Conservation (phyloP, 2,797 vertebrate species). For the Pampus argenteus region DNA sequence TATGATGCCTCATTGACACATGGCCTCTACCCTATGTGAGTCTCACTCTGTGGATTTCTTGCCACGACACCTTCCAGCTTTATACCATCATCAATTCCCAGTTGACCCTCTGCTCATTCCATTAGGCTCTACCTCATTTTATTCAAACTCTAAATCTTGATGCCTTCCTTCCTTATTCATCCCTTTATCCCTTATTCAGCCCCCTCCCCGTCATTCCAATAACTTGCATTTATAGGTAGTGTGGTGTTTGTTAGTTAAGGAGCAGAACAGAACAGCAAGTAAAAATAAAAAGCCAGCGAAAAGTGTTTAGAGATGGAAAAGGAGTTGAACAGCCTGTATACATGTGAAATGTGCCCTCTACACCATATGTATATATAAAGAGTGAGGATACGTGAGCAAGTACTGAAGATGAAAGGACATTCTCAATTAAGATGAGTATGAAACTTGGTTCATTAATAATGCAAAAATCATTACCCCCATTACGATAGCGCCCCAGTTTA, state of each 20-base stretch:
- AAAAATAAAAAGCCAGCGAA: neutral
- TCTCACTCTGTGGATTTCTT: conserved; percentile 27
- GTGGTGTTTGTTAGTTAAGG: neutral
- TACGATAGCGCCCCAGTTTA: conserved; percentile 74
- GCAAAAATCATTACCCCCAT: conserved; percentile 80
- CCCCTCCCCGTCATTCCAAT: neutral
- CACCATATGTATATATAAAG: conserved; percentile 43
- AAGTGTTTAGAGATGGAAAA: neutral
- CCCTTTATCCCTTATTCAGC: neutral
- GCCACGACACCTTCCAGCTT: conserved; percentile 24
- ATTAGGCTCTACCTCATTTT: conserved; percentile 19
- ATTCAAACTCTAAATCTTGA: conserved; percentile 24
- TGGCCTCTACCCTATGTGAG: neutral
- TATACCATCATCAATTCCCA: conserved; percentile 17
- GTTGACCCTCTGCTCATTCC: conserved; percentile 32
- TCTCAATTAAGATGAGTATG: conserved; percentile 78
- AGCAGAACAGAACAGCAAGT: neutral
- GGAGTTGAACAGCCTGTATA: neutral
- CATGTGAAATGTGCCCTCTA: conserved; percentile 7
- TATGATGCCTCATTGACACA: conserved; percentile 18
- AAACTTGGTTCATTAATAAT: conserved; percentile 79
- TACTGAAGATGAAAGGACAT: conserved; percentile 76
- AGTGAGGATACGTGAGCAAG: conserved; percentile 63
- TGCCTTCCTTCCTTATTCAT: no score
- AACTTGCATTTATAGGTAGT: neutral